Evolutionary conservation across 2,797 vertebrate genomes (phyloP).

Genomic region (Scomberomorus guttatus): DNA sequence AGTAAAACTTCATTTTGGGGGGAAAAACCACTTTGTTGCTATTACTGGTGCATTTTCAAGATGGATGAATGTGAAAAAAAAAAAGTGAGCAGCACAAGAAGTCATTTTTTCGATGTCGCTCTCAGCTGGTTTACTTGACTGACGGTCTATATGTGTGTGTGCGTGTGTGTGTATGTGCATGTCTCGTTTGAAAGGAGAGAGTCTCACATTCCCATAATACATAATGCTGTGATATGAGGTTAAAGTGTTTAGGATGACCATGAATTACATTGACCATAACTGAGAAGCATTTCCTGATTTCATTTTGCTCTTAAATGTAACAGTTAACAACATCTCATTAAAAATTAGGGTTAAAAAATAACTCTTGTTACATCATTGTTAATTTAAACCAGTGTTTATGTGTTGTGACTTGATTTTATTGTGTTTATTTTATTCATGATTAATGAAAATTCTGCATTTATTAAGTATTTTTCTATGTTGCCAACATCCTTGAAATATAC

Average conservation of each 20-base stretch:
- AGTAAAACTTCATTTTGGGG: slow-evolving; percentile 87
- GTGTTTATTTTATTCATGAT: slow-evolving; percentile 13
- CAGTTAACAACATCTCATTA: slow-evolving; percentile 36
- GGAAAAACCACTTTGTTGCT: slow-evolving; percentile 90
- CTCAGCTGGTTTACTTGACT: slow-evolving; percentile 77
- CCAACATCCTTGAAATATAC: not conserved
- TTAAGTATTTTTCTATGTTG: not conserved
- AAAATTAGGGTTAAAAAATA: slow-evolving; percentile 25
- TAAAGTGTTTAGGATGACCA: slow-evolving; percentile 79
- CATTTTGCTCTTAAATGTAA: slow-evolving; percentile 61
- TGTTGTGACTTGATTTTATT: slow-evolving; percentile 16
- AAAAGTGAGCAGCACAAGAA: slow-evolving; percentile 72
- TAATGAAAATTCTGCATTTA: not conserved
- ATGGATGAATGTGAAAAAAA: slow-evolving; percentile 72
- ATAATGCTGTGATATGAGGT: slow-evolving; percentile 81
- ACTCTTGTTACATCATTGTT: not conserved
- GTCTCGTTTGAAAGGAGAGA: slow-evolving; percentile 70
- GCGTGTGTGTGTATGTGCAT: slow-evolving; percentile 44
- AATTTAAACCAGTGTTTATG: slow-evolving; percentile 21
- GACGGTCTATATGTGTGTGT: slow-evolving; percentile 30
- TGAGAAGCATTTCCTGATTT: slow-evolving; percentile 80
- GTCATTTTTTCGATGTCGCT: slow-evolving; percentile 80
- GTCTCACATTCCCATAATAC: slow-evolving; percentile 78
- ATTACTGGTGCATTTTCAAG: slow-evolving; percentile 87
- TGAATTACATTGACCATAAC: slow-evolving; percentile 74